Base-by-base conservation (phyloP, 2,888 invertebrate species). In the Drosophila neutralis region DNA sequence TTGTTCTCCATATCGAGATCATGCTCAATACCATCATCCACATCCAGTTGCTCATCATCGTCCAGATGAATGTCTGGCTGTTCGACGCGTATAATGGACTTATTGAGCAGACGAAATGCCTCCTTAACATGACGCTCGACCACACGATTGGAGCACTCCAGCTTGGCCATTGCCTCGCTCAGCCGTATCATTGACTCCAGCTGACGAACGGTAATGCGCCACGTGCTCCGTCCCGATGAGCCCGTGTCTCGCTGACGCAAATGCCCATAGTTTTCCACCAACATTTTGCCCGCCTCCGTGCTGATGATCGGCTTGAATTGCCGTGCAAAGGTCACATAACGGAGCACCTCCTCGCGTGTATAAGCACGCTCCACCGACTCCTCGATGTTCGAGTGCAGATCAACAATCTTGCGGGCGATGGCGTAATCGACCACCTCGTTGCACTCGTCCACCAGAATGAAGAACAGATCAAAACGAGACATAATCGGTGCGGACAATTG, bases 381-480 rank as follows among this genome's bases (percentile, higher is more conserved):
- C 78, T 96, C 96, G 68, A 96, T 95, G 86, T 97, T 96, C 65
- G 97, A 96, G 91, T 99, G 99, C 48, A 99, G 93, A 91, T 99
- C 98, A 0, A 99, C 96, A 67, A 99, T 99, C 91, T 98, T 97
- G 76, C 97, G 95, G 0, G 99, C 99, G 72, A 99, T 99, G 0
- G 99, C 98, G 91, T 98, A 99, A 93, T 99, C 99, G 0, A 97
- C 96, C 83, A 98, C 96, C 93, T 98, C 98, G 92, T 97, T 98
- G 91, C 98, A 98, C 92, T 99, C 99, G 92, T 99, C 99, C 2
- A 99, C 97, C 2, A 99, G 94, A 80, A 99, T 98, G 93, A 99
- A 99, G 94, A 99, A 99, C 21, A 99, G 94, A 93, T 99, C 99
- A 93, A 99, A 99, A 82, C 99, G 95, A 0, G 99, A 99, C 99